Conservation (phyloP, 2,113 vertebrate species). For the Siniperca chuatsi region DNA sequence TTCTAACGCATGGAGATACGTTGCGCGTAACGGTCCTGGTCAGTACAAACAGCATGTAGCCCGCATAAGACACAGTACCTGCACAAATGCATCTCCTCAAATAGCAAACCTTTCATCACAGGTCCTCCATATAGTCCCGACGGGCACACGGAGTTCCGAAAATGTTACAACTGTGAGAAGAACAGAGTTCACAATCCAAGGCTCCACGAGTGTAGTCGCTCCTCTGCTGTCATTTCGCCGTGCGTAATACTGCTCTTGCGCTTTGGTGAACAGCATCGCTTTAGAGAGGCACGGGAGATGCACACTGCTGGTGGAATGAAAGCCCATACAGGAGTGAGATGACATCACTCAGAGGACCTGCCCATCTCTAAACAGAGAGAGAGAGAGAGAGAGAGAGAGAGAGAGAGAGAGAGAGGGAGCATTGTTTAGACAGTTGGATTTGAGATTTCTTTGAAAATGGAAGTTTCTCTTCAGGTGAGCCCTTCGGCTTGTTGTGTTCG, state of each 20-base stretch:
- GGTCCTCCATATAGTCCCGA: slow-evolving; percentile 8
- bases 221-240: slow-evolving; percentile 14
- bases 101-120: not conserved
- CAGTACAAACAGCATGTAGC: not conserved
- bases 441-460: slow-evolving; percentile 34
- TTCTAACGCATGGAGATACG: slow-evolving; percentile 2
- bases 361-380: slow-evolving; percentile 64
- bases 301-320: slow-evolving; percentile 54
- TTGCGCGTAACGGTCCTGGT: slow-evolving; percentile 60
- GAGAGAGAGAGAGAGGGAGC: not conserved
- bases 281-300: slow-evolving; percentile 45
- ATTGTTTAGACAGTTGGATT: slow-evolving; percentile 20
- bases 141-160: not conserved
- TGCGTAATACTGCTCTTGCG: slow-evolving; percentile 60
- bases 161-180: not conserved
- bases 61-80: slow-evolving; percentile 1
- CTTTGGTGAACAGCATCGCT: slow-evolving; percentile 39
- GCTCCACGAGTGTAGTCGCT: not conserved
- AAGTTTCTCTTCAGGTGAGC: slow-evolving; percentile 25
- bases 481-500: slow-evolving; percentile 12
- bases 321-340: slow-evolving; percentile 67
- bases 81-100: not conserved
- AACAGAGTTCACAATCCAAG: slow-evolving; percentile 8
- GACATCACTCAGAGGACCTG: slow-evolving; percentile 79
- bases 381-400: slow-evolving; percentile 13